These are phyloP conservation scores for Hypotaenidia okinawae DNA, from an alignment of 2,797 vertebrate species.

Conservation along the genomic window DNA sequence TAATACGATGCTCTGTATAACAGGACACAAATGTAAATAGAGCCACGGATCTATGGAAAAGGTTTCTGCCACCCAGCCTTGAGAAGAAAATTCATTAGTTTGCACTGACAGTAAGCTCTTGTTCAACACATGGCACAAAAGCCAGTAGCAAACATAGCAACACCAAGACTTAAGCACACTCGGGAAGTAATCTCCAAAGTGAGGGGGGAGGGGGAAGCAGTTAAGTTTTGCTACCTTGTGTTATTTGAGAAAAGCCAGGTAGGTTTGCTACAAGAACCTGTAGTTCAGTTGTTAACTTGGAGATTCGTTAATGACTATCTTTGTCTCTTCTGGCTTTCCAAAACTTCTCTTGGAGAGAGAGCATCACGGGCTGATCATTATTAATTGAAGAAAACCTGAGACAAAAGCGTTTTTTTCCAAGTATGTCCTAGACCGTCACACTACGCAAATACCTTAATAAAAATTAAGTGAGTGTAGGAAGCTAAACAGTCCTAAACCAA, in stretches of 20 bases:
- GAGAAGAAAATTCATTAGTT: conserved; percentile 25
- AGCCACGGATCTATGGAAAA: not conserved
- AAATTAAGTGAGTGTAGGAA: not conserved
- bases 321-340: not conserved
- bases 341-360: not conserved
- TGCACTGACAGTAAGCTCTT: conserved; percentile 40
- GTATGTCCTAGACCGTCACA: not conserved
- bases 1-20: not conserved
- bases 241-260: conserved; percentile 6
- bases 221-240: not conserved
- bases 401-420: not conserved
- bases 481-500: not conserved
- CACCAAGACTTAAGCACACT: not conserved
- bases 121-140: conserved; percentile 39
- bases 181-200: not conserved
- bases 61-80: not conserved
- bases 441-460: not conserved
- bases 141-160: conserved; percentile 12
- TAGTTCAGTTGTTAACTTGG: not conserved
- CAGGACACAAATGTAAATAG: conserved; percentile 29
- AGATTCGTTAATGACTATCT: not conserved
- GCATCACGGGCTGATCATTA: not conserved
- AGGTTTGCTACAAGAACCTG: not conserved
- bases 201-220: accelerated
- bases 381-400: not conserved